These are phyloP conservation scores for Ploceus nigricollis DNA, from an alignment of 2,113 vertebrate species.

Conservation along the genomic window DNA sequence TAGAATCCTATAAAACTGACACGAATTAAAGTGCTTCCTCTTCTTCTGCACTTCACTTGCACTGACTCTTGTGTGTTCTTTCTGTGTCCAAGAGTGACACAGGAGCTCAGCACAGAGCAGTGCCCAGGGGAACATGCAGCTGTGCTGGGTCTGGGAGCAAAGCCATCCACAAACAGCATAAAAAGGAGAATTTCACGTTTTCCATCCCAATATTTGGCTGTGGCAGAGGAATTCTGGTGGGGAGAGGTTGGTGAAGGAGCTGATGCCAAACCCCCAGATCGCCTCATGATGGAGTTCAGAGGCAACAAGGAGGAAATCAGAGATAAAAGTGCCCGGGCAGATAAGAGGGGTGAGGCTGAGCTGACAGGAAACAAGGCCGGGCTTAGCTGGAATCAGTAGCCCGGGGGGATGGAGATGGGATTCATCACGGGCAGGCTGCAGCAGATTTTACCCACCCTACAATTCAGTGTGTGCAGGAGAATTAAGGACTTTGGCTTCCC, in stretches of 20 bases:
- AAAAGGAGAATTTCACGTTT: neutral
- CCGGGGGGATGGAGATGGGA: constrained; percentile 22
- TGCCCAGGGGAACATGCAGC: neutral
- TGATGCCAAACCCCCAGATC: neutral
- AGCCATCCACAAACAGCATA: neutral
- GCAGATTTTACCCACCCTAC: constrained; percentile 20
- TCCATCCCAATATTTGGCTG: neutral
- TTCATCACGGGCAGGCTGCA: constrained; percentile 56
- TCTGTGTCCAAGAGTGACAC: too few relatives aligned
- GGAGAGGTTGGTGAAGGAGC: neutral
- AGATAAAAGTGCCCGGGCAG: constrained; percentile 42
- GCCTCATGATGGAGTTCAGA: neutral
- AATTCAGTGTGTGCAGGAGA: neutral
- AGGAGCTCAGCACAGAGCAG: neutral
- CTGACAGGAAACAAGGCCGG: constrained; percentile 45
- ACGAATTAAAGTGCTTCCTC: too few relatives aligned
- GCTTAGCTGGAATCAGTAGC: constrained; percentile 57
- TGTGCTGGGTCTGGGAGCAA: neutral
- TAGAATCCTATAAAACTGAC: too few relatives aligned
- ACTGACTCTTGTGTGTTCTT: too few relatives aligned
- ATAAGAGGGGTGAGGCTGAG: constrained; percentile 18
- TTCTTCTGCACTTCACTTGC: too few relatives aligned
- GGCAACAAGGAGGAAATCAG: constrained; percentile 14
- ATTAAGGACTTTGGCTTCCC: constrained; percentile 29
- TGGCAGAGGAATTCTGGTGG: neutral